Conservation (phyloP, 2,797 vertebrate species). For the Selene dorsalis region DNA sequence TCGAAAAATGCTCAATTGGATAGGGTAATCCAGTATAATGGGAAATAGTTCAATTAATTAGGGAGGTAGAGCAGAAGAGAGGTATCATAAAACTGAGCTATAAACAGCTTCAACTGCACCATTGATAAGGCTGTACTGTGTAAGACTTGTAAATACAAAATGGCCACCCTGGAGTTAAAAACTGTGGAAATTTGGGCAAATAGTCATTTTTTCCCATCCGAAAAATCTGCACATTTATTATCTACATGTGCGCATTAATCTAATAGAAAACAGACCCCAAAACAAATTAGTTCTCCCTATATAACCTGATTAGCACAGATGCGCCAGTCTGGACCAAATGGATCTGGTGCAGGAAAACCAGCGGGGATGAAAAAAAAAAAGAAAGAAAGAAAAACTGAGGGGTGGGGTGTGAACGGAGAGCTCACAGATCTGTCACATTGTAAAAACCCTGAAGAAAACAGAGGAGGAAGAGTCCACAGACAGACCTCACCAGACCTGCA, state of each 20-base stretch:
- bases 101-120: constrained; percentile 65
- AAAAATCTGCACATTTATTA: constrained; percentile 69
- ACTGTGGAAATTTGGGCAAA: constrained; percentile 45
- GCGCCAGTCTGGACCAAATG: constrained; percentile 53
- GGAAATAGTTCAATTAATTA: constrained; percentile 79
- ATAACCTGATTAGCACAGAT: constrained; percentile 71
- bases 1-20: constrained; percentile 65
- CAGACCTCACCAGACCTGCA: constrained; percentile 25
- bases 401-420: not conserved
- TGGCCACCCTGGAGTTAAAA: constrained; percentile 68
- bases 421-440: constrained; percentile 27
- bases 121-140: constrained; percentile 58
- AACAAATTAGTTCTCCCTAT: constrained; percentile 63
- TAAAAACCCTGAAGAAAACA: constrained; percentile 35
- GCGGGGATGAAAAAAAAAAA: not conserved
- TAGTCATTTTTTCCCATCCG: constrained; percentile 43
- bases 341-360: constrained; percentile 52
- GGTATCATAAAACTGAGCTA: constrained; percentile 69
- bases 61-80: constrained; percentile 63
- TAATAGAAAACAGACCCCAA: constrained; percentile 70
- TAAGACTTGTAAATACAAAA: constrained; percentile 66
- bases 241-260: constrained; percentile 56
- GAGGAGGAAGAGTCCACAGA: constrained; percentile 20
- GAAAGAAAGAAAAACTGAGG: not conserved
- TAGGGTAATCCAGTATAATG: constrained; percentile 70